Evolutionary conservation across 2,113 vertebrate species (phyloP), one percentile per base, ranked within the genome.

Genomic region (Tylochromis polylepis): DNA sequence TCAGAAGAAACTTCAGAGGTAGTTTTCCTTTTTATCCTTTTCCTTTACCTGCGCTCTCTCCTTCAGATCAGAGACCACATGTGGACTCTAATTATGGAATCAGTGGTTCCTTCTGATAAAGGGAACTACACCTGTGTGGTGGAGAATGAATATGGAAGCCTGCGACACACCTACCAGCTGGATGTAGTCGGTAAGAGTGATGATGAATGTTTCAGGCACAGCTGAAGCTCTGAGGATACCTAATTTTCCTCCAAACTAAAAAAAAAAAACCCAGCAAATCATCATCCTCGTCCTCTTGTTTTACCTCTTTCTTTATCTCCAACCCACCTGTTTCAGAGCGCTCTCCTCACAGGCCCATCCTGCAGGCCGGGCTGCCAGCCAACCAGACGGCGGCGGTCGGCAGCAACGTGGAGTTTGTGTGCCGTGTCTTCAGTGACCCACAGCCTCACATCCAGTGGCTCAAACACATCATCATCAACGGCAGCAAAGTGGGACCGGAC

Each of bases 111-210:
- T 0, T 98, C 98, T 0, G 98, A 99, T 78, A 97, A 97, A 86
- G 98, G 98, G 79, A 99, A 98, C 96, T 99, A 99, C 95, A 98
- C 98, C 3, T 99, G 98, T 82, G 95, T 98, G 31, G 98, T 98
- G 95, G 97, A 97, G 94, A 99, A 99, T 3, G 94, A 96, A 20
- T 95, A 98, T 0, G 98, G 98, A 72, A 97, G 96, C 91, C 97
- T 99, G 38, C 97, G 96, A 91, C 98, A 98, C 93, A 98, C 97
- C 77, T 99, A 98, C 93, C 97, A 97, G 94, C 97, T 99, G 72
- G 97, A 98, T 4, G 97, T 99, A 0, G 97, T 98, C 2, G 98
- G 98, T 98, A 94, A 97, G 97, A 2, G 29, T 46, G 70, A n/a
- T 29, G 34, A 18, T 70, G 14, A 70, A 70, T 11, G 3, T 70